These are phyloP conservation scores for Pachypsylla venusta DNA, from an alignment of 1,140 invertebrate genomes.

Conservation along the genomic window DNA sequence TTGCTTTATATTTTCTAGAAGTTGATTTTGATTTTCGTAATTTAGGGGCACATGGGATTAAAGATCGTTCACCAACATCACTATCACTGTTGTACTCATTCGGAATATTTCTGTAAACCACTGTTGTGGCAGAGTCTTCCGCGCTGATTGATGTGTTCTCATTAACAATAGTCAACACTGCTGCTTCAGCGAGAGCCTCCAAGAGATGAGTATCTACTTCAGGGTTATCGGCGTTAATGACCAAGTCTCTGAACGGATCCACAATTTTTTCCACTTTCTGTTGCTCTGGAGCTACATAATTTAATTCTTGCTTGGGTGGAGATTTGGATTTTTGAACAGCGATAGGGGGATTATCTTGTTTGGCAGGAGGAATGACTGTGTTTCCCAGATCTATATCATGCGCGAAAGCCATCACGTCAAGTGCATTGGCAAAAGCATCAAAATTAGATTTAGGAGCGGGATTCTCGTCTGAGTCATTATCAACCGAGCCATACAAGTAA, in stretches of 20 bases:
- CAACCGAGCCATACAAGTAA: conserved; percentile 7
- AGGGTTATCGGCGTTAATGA: conserved; percentile 34
- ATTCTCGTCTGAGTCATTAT: background rate
- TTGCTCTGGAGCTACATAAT: background rate
- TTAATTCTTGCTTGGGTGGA: background rate
- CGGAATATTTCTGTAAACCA: background rate
- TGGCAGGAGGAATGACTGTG: conserved; percentile 1
- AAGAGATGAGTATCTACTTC: conserved; percentile 28
- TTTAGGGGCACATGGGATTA: background rate
- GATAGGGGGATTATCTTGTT: too few species aligned
- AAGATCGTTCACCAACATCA: background rate
- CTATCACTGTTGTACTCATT: background rate
- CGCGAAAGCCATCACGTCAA: conserved; percentile 65
- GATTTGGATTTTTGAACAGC: too few species aligned
- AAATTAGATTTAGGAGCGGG: conserved; percentile 13
- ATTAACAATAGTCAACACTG: conserved; percentile 11
- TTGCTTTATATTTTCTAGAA: background rate
- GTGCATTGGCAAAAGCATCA: conserved; percentile 51
- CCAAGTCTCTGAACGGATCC: conserved; percentile 39
- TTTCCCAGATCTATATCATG: conserved; percentile 42
- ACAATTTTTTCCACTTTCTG: background rate
- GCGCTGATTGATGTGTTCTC: conserved; percentile 1
- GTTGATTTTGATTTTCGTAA: background rate
- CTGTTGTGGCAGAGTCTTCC: background rate
- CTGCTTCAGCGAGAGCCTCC: conserved; percentile 22